Base-by-base conservation (phyloP, 1,140 invertebrate species). In the Ganaspis sp. region DNA sequence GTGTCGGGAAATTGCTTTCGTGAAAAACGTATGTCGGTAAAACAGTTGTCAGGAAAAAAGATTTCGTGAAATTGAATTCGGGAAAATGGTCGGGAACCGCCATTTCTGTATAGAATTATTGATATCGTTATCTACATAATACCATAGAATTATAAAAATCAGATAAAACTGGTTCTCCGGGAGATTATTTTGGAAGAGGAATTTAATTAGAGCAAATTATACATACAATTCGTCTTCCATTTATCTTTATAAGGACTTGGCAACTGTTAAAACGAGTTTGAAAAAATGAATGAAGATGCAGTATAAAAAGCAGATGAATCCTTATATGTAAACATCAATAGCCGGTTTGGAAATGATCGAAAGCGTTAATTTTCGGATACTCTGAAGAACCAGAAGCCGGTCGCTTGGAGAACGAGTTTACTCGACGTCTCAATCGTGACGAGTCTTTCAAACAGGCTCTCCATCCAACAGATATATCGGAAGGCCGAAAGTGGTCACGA, bases 211-310 rank as follows among this genome's bases (percentile, higher is more conserved):
- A 34, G 29, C 29, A 34, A 34, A 34, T 34, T 34, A 34, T 34
- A 34, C 29, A 34, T 34, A 34, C 29, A 34, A 42, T 49, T 49
- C 19, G 17, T 49, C n/a, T 38, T 37, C 4, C 34, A 29, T n/a
- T 71, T 71, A 49, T 73, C 54, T 6, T 73, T n/a, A 54, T 42
- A 54, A 23, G 23, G 40, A 72, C 3, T 40, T 64, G n/a, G 5
- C 11, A 64, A 26, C 54, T 15, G 42, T 17, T 17, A 26, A 76
- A 72, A 76, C 49, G 70, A 72, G 69, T 69, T 64, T 49, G 45
- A 71, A 76, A 53, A 69, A 76, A 76, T 11, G 71, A 49, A 69
- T 69, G 17, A 40, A 21, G 69, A 72, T 58, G 74, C 53, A 34
- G 54, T 34, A 72, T 72, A 64, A 70, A 69, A 70, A 72, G 45